Conservation (phyloP, 1,140 invertebrate genomes). For the Centruroides sculpturatus region DNA sequence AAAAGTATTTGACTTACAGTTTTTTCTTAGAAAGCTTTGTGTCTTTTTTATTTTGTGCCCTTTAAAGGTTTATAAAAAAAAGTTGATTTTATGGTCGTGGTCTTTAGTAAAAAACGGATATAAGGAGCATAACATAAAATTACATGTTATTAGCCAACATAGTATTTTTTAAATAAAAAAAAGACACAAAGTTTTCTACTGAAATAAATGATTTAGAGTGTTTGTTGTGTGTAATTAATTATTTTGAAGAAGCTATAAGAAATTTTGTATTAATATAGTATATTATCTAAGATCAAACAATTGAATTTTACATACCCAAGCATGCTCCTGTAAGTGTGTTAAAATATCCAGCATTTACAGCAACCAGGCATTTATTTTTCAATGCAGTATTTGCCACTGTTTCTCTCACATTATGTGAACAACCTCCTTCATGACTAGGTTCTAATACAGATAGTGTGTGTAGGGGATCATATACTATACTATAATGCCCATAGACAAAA, state of each 20-base stretch:
- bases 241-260: background rate
- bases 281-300: background rate
- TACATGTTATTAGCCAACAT: too few relatives aligned
- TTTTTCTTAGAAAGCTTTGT: too few relatives aligned
- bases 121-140: too few relatives aligned
- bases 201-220: background rate
- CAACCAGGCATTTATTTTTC: conserved; percentile 24
- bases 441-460: conserved; percentile 26
- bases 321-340: conserved; percentile 26
- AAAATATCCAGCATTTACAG: conserved; percentile 32
- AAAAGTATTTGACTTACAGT: too few relatives aligned
- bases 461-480: conserved; percentile 22
- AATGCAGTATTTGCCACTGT: conserved; percentile 22
- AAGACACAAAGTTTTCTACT: background rate
- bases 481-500: conserved; percentile 18
- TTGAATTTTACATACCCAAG: conserved; percentile 21
- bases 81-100: too few relatives aligned
- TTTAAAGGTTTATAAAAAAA: too few relatives aligned
- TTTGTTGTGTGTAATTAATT: background rate
- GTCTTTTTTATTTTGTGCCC: too few relatives aligned
- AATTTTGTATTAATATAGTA: background rate
- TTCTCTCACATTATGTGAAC: conserved; percentile 16
- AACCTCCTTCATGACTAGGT: conserved; percentile 21
- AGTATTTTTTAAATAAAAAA: too few relatives aligned
- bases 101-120: too few relatives aligned